These are phyloP conservation scores for Micronisus gabar DNA, from an alignment of 2,113 vertebrate genomes.

Conservation along the genomic window DNA sequence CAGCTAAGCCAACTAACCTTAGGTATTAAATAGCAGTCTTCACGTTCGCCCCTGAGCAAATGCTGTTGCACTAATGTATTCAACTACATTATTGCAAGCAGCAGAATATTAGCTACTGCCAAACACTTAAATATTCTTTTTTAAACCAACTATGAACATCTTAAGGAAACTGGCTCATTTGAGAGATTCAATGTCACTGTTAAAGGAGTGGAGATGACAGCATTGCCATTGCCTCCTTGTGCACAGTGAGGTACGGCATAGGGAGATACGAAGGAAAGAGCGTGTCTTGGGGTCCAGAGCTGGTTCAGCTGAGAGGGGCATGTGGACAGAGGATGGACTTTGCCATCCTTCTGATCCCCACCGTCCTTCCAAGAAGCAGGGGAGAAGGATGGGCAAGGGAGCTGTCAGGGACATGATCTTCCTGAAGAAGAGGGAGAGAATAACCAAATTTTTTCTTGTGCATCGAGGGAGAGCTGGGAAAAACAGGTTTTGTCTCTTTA, in stretches of 20 bases:
- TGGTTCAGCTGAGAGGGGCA: background rate
- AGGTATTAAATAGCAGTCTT: background rate
- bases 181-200: background rate
- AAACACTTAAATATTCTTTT: background rate
- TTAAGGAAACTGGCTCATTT: background rate
- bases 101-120: background rate
- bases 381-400: background rate
- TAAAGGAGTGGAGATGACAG: too few species aligned
- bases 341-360: background rate
- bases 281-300: background rate
- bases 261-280: background rate
- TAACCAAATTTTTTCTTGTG: background rate
- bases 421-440: background rate
- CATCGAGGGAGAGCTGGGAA: background rate
- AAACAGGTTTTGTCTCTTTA: background rate
- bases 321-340: background rate
- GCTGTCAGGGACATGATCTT: background rate
- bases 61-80: background rate
- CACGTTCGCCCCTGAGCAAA: background rate
- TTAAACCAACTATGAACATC: background rate
- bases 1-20: background rate
- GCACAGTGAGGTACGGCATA: accelerated
- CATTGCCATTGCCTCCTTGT: background rate
- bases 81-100: background rate
- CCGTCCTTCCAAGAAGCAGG: background rate